Evolutionary conservation across 2,888 invertebrate species (phyloP).

Genomic region (Lithosia quadra): DNA sequence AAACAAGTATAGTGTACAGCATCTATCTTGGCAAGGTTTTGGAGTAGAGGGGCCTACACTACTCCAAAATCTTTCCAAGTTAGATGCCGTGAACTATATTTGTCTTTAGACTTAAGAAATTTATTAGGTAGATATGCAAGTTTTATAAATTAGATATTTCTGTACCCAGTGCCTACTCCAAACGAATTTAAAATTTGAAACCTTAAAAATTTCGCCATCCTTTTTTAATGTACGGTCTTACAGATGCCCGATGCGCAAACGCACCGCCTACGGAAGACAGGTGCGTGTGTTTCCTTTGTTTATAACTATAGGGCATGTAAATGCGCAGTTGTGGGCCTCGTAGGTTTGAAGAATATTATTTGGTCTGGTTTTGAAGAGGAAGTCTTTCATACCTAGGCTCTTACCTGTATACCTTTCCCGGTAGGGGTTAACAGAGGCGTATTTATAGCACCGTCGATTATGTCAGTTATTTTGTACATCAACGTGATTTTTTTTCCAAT

Average conservation of each 20-base stretch:
- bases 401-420: background rate
- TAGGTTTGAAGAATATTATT: background rate
- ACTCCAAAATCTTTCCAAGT: no score
- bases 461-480: no score
- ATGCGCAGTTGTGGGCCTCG: constrained; percentile 11
- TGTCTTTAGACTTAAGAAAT: no score
- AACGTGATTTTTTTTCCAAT: no score
- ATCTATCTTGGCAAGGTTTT: no score
- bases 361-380: background rate
- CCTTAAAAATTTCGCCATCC: constrained; percentile 13
- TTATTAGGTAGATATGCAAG: no score
- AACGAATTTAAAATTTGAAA: background rate
- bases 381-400: background rate
- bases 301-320: constrained; percentile 28
- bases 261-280: constrained; percentile 55
- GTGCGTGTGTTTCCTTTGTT: constrained; percentile 55
- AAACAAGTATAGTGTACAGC: no score
- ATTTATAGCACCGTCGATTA: no score
- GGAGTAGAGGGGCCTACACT: no score
- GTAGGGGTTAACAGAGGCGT: background rate
- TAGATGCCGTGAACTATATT: no score
- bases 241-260: constrained; percentile 31
- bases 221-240: constrained; percentile 32
- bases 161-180: background rate
- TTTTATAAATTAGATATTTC: no score